phyloP scores from a whole-genome alignment of 2,888 invertebrate species.

The Chironomus riparius region DNA sequence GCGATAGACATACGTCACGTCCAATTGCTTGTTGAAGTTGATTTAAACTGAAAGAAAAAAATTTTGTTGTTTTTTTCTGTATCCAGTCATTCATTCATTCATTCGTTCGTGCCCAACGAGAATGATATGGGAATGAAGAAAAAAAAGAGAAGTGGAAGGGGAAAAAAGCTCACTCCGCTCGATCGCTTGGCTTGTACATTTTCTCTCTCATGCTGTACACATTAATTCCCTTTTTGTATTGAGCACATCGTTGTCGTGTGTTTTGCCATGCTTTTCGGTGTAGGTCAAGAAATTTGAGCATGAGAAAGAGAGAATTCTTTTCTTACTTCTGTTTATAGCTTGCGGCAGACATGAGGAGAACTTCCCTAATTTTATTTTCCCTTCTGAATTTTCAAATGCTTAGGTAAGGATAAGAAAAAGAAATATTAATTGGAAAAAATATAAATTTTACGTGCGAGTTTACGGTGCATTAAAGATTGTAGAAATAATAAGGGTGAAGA shows the following conservation, averaged over 20 bases:
- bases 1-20: constrained; percentile 26
- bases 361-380: too few relatives aligned
- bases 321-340: not conserved
- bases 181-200: not conserved
- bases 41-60: constrained; percentile 18
- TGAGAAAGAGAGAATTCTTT: not conserved
- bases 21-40: constrained; percentile 21
- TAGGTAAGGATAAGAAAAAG: not conserved
- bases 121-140: not conserved
- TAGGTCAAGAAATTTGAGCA: constrained; percentile 20
- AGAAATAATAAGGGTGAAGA: not conserved
- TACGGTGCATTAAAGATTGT: not conserved
- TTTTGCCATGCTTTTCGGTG: constrained; percentile 24
- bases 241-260: constrained; percentile 15
- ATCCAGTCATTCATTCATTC: constrained; percentile 27
- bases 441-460: too few relatives aligned
- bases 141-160: constrained; percentile 14
- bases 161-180: constrained; percentile 21
- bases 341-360: not conserved
- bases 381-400: not conserved
- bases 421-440: not conserved
- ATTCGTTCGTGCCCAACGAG: not conserved
- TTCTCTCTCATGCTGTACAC: not conserved
- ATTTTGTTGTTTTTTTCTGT: not conserved
- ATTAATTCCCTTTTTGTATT: not conserved